Evolutionary conservation across 2,113 vertebrate species (phyloP), one percentile per base, ranked within the genome.

Genomic region (Seriola dumerili): DNA sequence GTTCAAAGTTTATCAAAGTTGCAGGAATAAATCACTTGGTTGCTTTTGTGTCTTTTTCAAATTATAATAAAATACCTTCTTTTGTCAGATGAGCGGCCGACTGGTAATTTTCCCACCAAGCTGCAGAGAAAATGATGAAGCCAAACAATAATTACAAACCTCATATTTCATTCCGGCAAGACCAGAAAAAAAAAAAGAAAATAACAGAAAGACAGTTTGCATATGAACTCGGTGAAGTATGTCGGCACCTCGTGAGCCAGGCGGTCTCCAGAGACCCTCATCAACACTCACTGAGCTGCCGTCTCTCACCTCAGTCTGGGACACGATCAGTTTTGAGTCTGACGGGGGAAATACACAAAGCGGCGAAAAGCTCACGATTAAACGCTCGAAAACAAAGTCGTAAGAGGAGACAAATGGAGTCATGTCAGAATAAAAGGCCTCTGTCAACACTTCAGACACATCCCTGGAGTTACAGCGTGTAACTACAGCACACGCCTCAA

Each of bases 371-470:
- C 50, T 48, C 0, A 0, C 10, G 21, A 58, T 65, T 66, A 66
- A 29, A 69, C 50, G n/a, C 32, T 10, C 21, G 32, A 21, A 57
- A 58, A 64, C 6, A 64, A 73, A 81, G 38, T 50, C 19, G 16
- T 14, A 21, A 38, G 19, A 48, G 14, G 25, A 57, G 46, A 50
- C 29, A 64, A 79, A 69, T 1, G 38, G 42, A 61, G 46, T 32
- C 63, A 17, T 3, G 52, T 80, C 66, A 48, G 72, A 48, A 59
- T 40, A 29, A 83, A 82, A 74, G 29, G 17, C 23, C 52, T 76
- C 50, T 23, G 66, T 76, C 66, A 6, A 52, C 59, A 3, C 54
- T 34, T 75, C 38, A 76, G 5, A 59, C 4, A 23, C 23, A 2
- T 64, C 76, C 58, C 68, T 4, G 62, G 25, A 77, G 81, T 72